Evolutionary conservation across 2,888 invertebrate species (phyloP), one percentile per base, ranked within the genome.

Genomic region (Trissoscelio sp.): DNA sequence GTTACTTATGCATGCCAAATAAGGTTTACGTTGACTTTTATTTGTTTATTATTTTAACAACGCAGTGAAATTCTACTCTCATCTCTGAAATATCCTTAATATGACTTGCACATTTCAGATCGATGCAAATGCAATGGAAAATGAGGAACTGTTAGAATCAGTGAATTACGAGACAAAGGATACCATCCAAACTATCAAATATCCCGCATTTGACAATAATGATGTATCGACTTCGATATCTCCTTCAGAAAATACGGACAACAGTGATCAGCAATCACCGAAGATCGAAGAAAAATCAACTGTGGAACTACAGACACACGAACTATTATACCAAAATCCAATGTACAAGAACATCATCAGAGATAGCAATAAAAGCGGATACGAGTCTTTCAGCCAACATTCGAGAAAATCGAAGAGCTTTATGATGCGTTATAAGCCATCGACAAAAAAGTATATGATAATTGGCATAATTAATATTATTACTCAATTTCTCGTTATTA

Each of bases 151-250:
- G 24, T 67, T 70, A 3, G 66, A 83, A 42, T 80, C 83, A n/a
- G 58, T 77, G n/a, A 66, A 46, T 34, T 77, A 46, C 16, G 66
- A 83, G 31, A 20, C 81, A 28, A 79, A 85, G 7, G 84, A 86
- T 55, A 81, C 84, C 3, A 66, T 86, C 20, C 85, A 88, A 75
- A 83, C 85, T 6, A 58, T 87, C 18, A 86, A 86, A 83, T 85
- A 87, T 14, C 87, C 88, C 9, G 82, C 80, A 2, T 87, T 87
- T 62, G 75, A 83, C 12, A 84, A 86, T 34, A 85, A 84, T 46
- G 85, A 88, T 51, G 87, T 83, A 81, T 84, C 85, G 12, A 87
- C 85, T 55, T 87, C 85, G 0, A 34, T 79, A 11, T 83, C 88
- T n/a, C 82, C 79, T 16, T 85, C 86, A 18, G 86, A 87, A 2